Percentiles rank a stretch among this genome's conserved stretches.
Evolutionary conservation across 2,797 vertebrate genomes (phyloP).

Genomic region (Crocidura indochinensis): DNA sequence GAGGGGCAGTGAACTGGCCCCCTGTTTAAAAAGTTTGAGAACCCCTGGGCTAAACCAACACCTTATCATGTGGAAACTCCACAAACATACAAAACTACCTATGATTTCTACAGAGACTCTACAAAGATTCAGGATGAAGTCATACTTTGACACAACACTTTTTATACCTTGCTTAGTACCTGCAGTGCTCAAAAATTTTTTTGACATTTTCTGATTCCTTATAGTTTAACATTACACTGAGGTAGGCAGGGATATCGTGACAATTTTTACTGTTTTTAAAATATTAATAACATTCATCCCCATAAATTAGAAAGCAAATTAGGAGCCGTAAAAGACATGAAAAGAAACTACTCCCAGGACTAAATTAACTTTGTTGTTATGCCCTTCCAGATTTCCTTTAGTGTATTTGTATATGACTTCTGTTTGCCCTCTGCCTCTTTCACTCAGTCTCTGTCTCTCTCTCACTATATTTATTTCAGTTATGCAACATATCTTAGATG

Average conservation of each 20-base stretch:
- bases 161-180: background rate
- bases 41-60: slow-evolving; percentile 25
- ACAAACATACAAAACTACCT: slow-evolving; percentile 22
- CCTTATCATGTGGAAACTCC: background rate
- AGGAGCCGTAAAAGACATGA: slow-evolving; percentile 15
- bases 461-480: slow-evolving; percentile 15
- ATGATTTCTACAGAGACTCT: background rate
- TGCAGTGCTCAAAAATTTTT: background rate
- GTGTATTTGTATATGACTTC: background rate
- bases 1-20: no score
- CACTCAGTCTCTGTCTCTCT: no score
- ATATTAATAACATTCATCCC: slow-evolving; percentile 30
- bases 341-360: background rate
- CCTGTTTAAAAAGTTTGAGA: no score
- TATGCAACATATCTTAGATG: slow-evolving; percentile 20
- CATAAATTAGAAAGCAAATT: slow-evolving; percentile 28
- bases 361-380: slow-evolving; percentile 13
- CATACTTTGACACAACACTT: background rate
- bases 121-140: background rate
- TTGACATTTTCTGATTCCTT: slow-evolving; percentile 45
- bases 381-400: background rate
- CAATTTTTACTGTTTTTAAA: slow-evolving; percentile 33
- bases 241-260: background rate
- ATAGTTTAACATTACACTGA: background rate
- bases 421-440: background rate